These are phyloP conservation scores for Drosophila nigricruria DNA, from an alignment of 2,888 invertebrate genomes.

Conservation along the genomic window DNA sequence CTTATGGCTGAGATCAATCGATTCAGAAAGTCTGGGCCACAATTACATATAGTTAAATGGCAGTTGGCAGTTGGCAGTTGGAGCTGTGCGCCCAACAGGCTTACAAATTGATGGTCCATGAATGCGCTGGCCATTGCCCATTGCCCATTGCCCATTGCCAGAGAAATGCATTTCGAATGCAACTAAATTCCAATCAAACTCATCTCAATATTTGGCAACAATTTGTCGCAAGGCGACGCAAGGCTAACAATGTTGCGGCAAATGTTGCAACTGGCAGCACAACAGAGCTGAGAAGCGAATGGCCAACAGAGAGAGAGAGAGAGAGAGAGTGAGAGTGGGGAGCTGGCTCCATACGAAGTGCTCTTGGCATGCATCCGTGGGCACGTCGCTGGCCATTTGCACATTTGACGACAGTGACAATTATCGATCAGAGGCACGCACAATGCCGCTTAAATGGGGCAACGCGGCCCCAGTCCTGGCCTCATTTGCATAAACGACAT, in stretches of 20 bases:
- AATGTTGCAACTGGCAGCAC: conserved; percentile 27
- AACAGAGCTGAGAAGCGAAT: background rate
- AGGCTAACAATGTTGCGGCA: conserved; percentile 47
- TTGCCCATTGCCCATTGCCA: background rate
- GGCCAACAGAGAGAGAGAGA: no score
- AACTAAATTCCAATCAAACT: conserved; percentile 58
- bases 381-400: conserved; percentile 56
- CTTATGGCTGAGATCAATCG: background rate
- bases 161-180: conserved; percentile 15
- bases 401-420: conserved; percentile 69
- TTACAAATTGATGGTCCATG: conserved; percentile 14
- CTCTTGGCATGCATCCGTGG: conserved; percentile 12
- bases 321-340: no score
- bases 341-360: background rate
- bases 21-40: background rate
- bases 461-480: conserved; percentile 66
- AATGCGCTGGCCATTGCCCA: conserved; percentile 7
- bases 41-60: conserved; percentile 1
- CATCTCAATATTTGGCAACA: conserved; percentile 62
- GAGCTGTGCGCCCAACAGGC: background rate
- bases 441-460: conserved; percentile 73
- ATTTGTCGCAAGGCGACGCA: conserved; percentile 45
- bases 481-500: conserved; percentile 77
- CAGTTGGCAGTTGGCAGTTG: background rate
- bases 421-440: conserved; percentile 75